Percentiles rank a stretch among this genome's conserved stretches.
These are phyloP conservation scores for Sialis lutaria DNA, from an alignment of 2,888 invertebrate genomes.

Conservation along the genomic window DNA sequence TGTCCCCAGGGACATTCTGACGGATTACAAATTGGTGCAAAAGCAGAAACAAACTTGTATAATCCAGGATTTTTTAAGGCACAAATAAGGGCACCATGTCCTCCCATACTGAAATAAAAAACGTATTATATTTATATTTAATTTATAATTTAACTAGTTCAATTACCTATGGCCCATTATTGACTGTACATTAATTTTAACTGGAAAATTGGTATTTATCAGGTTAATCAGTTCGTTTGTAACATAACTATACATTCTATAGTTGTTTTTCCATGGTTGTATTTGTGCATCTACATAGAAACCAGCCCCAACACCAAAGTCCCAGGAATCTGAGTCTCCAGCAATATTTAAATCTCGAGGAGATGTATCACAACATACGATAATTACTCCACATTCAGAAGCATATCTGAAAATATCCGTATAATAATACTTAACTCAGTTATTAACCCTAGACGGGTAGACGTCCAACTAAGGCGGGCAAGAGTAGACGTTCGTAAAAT, in stretches of 20 bases:
- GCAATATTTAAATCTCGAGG: constrained; percentile 78
- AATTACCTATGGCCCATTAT: constrained; percentile 67
- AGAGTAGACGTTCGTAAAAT: background rate
- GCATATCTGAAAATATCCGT: constrained; percentile 39
- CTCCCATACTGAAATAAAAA: constrained; percentile 73
- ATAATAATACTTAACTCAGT: too few species aligned
- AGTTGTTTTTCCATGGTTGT: constrained; percentile 85
- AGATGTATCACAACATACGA: constrained; percentile 93
- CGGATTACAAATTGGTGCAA: constrained; percentile 90
- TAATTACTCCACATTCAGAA: constrained; percentile 63
- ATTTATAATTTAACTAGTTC: background rate
- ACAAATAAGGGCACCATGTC: constrained; percentile 86
- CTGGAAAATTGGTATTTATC: constrained; percentile 58
- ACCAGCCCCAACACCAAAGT: constrained; percentile 90
- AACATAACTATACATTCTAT: constrained; percentile 91
- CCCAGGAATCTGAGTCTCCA: constrained; percentile 83
- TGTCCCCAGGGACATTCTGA: constrained; percentile 70
- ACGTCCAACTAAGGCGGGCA: constrained; percentile 4
- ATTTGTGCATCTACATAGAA: constrained; percentile 87
- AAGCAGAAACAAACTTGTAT: constrained; percentile 80
- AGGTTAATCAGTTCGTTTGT: constrained; percentile 67
- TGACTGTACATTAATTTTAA: constrained; percentile 40
- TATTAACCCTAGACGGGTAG: too few species aligned
- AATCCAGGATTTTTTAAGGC: constrained; percentile 79
- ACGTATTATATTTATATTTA: background rate